Evolutionary conservation across 2,113 vertebrate genomes (phyloP).

Genomic region (Trogon melanurus): DNA sequence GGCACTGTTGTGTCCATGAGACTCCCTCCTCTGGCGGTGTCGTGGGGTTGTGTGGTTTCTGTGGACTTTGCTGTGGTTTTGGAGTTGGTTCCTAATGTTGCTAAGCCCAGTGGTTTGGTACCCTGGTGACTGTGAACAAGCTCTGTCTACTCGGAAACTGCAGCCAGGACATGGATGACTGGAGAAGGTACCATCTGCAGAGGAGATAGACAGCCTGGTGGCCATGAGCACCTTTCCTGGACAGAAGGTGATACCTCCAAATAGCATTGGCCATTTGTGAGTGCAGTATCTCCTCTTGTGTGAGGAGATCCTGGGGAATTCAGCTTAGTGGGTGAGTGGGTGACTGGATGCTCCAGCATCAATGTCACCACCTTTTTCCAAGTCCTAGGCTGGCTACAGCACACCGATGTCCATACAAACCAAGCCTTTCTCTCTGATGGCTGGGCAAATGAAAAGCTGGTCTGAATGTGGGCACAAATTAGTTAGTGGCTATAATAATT

Average conservation of each 20-base stretch:
- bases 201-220: background rate
- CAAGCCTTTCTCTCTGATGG: background rate
- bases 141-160: background rate
- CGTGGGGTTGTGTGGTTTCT: background rate
- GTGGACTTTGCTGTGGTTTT: background rate
- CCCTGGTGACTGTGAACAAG: rapidly evolving
- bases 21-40: background rate
- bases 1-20: background rate
- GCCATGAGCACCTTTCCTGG: background rate
- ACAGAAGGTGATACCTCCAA: background rate
- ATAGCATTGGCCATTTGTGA: background rate
- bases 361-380: background rate
- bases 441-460: background rate
- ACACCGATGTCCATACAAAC: rapidly evolving
- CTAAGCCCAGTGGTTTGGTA: background rate
- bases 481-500: background rate
- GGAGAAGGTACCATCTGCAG: background rate
- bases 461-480: background rate
- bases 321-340: rapidly evolving
- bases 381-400: background rate
- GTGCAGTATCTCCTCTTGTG: background rate
- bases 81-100: background rate
- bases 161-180: background rate
- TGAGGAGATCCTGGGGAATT: background rate
- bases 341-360: background rate